Evolutionary conservation across 2,888 invertebrate genomes (phyloP).

Genomic region (Chrysodeixis includens): DNA sequence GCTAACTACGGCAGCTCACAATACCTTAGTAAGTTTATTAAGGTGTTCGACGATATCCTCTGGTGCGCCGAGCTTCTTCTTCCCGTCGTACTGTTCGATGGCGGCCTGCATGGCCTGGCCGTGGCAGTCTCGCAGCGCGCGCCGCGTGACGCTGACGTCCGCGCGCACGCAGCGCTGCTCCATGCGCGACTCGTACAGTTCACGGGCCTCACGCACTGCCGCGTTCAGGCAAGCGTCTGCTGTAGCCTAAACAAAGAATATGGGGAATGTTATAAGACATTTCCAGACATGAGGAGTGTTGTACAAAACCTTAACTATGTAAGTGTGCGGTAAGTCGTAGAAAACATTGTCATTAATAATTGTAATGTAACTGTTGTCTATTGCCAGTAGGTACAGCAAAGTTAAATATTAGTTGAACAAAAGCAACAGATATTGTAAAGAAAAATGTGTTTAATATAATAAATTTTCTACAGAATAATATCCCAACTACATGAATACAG

Average conservation of each 20-base stretch:
- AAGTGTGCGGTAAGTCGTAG: too few species aligned
- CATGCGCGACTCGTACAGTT: constrained; percentile 52
- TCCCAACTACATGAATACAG: too few species aligned
- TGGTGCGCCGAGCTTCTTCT: constrained; percentile 44
- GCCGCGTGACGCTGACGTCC: constrained; percentile 25
- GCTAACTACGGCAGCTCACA: neutral
- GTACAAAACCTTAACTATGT: too few species aligned
- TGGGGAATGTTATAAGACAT: too few species aligned
- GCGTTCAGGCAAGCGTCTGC: constrained; percentile 48
- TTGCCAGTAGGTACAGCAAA: too few species aligned
- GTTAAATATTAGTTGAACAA: too few species aligned
- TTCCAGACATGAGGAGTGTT: too few species aligned
- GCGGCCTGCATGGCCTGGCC: constrained; percentile 25
- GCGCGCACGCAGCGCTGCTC: constrained; percentile 53
- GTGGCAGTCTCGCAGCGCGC: constrained; percentile 29
- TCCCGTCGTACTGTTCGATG: constrained; percentile 50
- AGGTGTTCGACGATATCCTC: constrained; percentile 29
- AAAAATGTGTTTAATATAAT: too few species aligned
- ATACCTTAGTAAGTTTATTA: constrained; percentile 32
- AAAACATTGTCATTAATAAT: too few species aligned
- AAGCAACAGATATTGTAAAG: too few species aligned
- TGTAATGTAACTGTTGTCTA: too few species aligned
- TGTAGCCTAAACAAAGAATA: constrained; percentile 49
- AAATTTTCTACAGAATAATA: too few species aligned
- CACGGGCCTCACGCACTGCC: constrained; percentile 50